These are phyloP conservation scores for Parus major DNA, from an alignment of 2,113 vertebrate genomes.

Conservation along the genomic window DNA sequence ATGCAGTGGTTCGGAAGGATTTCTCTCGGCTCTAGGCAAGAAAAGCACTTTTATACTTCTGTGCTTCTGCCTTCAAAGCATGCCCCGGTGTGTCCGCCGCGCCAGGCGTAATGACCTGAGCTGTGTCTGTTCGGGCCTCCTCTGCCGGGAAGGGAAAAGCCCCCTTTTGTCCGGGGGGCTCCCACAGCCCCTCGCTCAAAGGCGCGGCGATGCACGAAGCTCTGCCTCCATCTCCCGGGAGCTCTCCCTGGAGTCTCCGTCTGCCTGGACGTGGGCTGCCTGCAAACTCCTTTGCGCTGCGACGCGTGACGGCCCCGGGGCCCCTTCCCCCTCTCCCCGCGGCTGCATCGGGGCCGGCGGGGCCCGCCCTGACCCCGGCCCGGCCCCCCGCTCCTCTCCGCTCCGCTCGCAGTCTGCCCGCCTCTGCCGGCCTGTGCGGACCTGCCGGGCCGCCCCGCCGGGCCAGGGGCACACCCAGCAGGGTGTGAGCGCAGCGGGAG, in stretches of 20 bases:
- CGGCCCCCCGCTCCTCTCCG: not conserved
- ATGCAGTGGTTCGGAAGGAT: not conserved
- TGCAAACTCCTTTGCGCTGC: not conserved
- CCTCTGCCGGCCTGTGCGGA: constrained; percentile 37
- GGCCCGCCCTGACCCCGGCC: constrained; percentile 14
- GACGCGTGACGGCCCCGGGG: not conserved
- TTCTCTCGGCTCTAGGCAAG: not conserved
- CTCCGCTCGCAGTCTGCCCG: not conserved
- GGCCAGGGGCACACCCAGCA: constrained; percentile 37
- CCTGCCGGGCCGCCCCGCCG: not conserved
- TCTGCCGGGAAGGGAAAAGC: not conserved
- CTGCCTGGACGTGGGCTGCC: constrained; percentile 24
- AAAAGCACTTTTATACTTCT: not conserved
- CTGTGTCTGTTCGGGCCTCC: too few species aligned
- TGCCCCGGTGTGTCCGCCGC: not conserved
- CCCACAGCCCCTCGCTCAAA: not conserved
- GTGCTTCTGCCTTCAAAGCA: not conserved
- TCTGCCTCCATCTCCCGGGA: not conserved
- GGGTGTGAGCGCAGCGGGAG: constrained; percentile 13
- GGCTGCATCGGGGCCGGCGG: not conserved
- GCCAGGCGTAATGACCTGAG: not conserved
- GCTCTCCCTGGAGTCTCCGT: not conserved
- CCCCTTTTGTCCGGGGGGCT: not conserved
- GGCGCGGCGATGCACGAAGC: not conserved
- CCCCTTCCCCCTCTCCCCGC: not conserved